Evolutionary conservation across 2,797 vertebrate genomes (phyloP).

Genomic region (Monodelphis domestica): DNA sequence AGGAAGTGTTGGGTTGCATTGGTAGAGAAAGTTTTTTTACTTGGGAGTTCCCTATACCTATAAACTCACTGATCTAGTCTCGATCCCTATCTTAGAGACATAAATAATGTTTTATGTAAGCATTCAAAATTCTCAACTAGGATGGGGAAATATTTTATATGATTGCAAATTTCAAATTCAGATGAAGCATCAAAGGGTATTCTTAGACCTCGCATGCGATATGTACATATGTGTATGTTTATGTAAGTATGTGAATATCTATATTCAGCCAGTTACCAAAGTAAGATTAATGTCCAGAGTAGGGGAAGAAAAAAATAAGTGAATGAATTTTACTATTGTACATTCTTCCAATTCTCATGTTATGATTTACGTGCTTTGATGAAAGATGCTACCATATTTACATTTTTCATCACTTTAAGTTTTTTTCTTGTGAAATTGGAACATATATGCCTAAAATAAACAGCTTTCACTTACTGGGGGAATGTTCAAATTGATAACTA

Average conservation of each 20-base stretch:
- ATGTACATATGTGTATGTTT: not conserved
- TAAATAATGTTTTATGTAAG: not conserved
- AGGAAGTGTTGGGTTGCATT: not conserved
- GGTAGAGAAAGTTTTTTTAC: too few relatives aligned
- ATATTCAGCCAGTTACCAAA: constrained; percentile 42
- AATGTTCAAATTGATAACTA: constrained; percentile 36
- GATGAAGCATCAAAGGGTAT: not conserved
- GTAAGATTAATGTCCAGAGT: not conserved
- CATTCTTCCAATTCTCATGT: constrained; percentile 4
- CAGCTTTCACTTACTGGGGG: not conserved
- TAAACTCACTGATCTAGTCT: constrained; percentile 12
- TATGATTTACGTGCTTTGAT: constrained; percentile 23
- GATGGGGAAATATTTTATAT: not conserved
- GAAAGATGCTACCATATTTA: constrained; percentile 33
- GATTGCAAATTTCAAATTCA: constrained; percentile 22
- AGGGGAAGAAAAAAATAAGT: constrained; percentile 33
- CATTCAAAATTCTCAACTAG: constrained; percentile 44
- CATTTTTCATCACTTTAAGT: constrained; percentile 26
- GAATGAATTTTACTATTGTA: not conserved
- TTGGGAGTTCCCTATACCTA: too few relatives aligned
- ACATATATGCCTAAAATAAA: constrained; percentile 47
- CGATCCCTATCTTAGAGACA: constrained; percentile 40
- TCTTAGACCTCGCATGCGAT: constrained; percentile 5
- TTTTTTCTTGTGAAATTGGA: constrained; percentile 42
- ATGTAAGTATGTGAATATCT: not conserved